Base-by-base conservation (phyloP, 1,140 invertebrate species). In the Leptopilina boulardi region DNA sequence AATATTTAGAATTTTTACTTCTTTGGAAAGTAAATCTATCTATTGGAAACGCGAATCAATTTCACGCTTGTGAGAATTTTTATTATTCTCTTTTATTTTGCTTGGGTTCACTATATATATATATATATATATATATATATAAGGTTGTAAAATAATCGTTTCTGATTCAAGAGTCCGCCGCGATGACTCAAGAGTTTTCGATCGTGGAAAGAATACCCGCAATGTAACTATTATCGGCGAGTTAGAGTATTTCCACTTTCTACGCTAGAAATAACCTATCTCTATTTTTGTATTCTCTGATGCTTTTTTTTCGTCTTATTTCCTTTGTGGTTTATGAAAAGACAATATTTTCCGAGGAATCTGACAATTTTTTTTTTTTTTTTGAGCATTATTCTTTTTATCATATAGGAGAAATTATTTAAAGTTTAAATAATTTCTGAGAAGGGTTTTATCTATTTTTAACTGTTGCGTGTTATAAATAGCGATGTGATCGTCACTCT, bases 51-150 rank as follows among this genome's bases (percentile, higher is more conserved):
- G n/a, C 23, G 23, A 15, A 44, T 73, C 76, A 77, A 82, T 82
- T 82, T 82, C 81, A 82, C 81, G 78, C 81, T 82, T 72, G 34
- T 78, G 76, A 82, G 23, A 82, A 54, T 18, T 79, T n/a, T 38
- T 71, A 78, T 80, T 80, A 80, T 78, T 78, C 72, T 59, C 71
- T 44, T n/a, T 74, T 66, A 56, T n/a, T 41, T 5, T 30, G 4
- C 23, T 30, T 15, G 15, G 26, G 26, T 66, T 34, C 11, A 6
- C 1, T 66, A 30, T 34, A 34, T 23, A 15, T 8, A 8, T 38
- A 30, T 11, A 23, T 15, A 2, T 66, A 30, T 34, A 34, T 23
- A 15, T 8, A 8, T 38, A 30, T 11, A 23, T 15, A 15, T 15
- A 30, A n/a, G 59, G 26, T 66, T 13, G 26, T 15, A 66, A 66